phyloP scores from a whole-genome alignment of 2,888 invertebrate species.

The Plagodis pulveraria region DNA sequence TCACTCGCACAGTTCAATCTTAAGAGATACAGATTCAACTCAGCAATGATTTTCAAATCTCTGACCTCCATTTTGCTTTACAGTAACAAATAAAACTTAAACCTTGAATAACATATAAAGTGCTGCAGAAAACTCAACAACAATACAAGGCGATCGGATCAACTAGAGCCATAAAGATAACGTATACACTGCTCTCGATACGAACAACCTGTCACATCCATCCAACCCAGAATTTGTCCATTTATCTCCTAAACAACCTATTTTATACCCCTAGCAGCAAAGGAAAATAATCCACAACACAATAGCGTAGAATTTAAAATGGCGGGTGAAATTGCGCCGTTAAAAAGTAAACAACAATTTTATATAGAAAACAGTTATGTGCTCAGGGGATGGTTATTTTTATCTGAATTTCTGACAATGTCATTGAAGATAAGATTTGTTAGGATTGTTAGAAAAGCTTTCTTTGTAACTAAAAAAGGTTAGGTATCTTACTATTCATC shows the following conservation, averaged over 20 bases:
- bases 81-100: no score
- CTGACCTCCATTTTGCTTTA: no score
- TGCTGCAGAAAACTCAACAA: neutral
- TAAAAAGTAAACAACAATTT: slow-evolving; percentile 12
- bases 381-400: neutral
- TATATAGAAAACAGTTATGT: slow-evolving; percentile 10
- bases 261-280: slow-evolving; percentile 15
- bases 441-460: neutral
- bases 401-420: slow-evolving; percentile 2
- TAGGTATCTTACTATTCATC: no score
- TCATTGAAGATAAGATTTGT: neutral
- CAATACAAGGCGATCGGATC: slow-evolving; percentile 20
- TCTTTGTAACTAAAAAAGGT: no score
- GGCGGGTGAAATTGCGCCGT: neutral
- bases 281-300: slow-evolving; percentile 21
- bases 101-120: neutral
- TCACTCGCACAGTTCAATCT: no score
- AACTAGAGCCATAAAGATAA: slow-evolving; percentile 25
- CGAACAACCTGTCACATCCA: slow-evolving; percentile 32
- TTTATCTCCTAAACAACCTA: slow-evolving; percentile 30
- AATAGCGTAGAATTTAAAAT: slow-evolving; percentile 1
- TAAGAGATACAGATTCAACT: neutral
- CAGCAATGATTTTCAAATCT: neutral
- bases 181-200: slow-evolving; percentile 1
- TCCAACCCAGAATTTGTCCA: slow-evolving; percentile 25